Base-by-base conservation (phyloP, 2,113 vertebrate species). In the Pelobates fuscus region DNA sequence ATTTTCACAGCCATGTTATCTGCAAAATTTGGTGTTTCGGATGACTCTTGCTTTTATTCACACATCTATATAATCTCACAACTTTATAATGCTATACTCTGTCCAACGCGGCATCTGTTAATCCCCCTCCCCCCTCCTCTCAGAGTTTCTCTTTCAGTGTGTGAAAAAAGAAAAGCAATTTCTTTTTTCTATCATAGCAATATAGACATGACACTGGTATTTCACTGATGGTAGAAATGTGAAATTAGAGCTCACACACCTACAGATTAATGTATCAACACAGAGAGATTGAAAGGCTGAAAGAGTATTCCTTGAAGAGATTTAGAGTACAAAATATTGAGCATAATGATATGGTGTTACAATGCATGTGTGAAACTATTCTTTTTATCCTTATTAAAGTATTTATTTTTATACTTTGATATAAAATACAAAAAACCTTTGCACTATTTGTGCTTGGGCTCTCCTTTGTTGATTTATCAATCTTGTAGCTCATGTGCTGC, bases 251-350 rank as follows among this genome's bases (percentile, higher is more conserved):
- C 54, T 75, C 54, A 60, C 63, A 67, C 72, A 67, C 63, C 63
- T 75, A 67, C 72, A 75, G 72, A 75, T 75, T 75, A 75, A 67
- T 75, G 63, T 67, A 75, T 75, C 72, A 75, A 75, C 72, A 75
- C 72, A 12, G 25, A 10, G 37, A 75, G 63, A 75, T 67, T 58
- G 70, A 63, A 25, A 27, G 49, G 21, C 60, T 57, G 27, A 32
- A 67, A 67, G 44, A 55, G 32, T 67, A 44, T 58, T 66, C 71
- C 54, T 75, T 67, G 61, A 74, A 59, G 64, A 75, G 59, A 72
- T 72, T 75, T 75, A 30, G 63, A 24, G 52, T 75, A 29, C 37
- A 67, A 59, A 75, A 67, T 49, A 74, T 57, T 24, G 46, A 25
- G 60, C 25, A 63, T 72, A 72, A 72, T 54, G 25, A 43, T 44